A percentile compares a stretch with the other conserved stretches of the same genome.
phyloP scores from a whole-genome alignment of 2,113 vertebrate genomes.

The Oncorhynchus clarkii region DNA sequence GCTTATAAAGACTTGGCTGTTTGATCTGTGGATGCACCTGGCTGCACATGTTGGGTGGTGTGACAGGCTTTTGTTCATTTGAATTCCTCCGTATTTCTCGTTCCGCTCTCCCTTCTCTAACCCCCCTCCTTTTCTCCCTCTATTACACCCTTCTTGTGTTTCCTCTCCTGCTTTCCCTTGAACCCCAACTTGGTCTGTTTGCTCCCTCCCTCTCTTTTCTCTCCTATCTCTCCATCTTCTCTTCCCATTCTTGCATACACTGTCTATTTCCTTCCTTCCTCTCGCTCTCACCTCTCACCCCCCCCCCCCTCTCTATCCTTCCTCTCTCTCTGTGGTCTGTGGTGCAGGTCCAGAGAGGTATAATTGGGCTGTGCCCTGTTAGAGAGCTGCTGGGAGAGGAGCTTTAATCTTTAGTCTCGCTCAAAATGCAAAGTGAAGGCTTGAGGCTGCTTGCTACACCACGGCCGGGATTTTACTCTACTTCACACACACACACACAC shows the following conservation, averaged over 20 bases:
- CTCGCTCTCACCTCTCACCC: not conserved
- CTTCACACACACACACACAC: not conserved
- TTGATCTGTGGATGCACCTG: not conserved
- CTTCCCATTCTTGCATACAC: not conserved
- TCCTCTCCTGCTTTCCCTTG: not conserved
- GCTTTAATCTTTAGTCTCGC: constrained; percentile 74
- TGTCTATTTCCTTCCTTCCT: not conserved
- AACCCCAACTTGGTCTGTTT: too few species aligned
- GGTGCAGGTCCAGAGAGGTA: constrained; percentile 54
- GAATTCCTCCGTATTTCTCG: not conserved
- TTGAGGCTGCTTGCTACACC: constrained; percentile 45
- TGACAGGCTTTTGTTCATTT: not conserved
- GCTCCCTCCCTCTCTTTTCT: not conserved
- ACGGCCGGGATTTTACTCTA: constrained; percentile 32
- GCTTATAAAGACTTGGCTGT: not conserved
- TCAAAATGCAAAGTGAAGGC: constrained; percentile 63
- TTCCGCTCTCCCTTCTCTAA: not conserved
- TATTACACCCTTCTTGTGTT: not conserved
- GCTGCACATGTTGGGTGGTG: not conserved
- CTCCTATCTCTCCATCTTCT: not conserved
- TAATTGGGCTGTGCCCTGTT: constrained; percentile 64
- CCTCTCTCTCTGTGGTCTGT: constrained; percentile 20
- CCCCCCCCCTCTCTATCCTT: not conserved
- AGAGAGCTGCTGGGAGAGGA: constrained; percentile 49
- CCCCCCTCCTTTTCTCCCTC: not conserved